phyloP scores from a whole-genome alignment of 1,140 invertebrate genomes.

The Grapholita molesta region DNA sequence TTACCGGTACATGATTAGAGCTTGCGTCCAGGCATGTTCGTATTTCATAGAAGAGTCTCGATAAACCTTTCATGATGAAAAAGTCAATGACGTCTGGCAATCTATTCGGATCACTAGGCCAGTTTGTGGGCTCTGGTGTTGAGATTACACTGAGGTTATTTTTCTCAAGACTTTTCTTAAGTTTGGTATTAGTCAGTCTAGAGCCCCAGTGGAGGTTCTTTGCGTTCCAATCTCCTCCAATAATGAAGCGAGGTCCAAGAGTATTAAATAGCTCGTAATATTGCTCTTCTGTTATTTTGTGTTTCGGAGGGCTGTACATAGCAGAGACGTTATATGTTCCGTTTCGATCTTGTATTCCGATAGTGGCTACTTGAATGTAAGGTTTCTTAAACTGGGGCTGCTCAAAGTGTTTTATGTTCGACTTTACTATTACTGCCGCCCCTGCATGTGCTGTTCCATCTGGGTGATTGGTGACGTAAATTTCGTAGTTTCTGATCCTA shows the following conservation, averaged over 20 bases:
- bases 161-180: too few relatives aligned
- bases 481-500: neutral
- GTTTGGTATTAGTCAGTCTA: too few relatives aligned
- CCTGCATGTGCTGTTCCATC: conserved; percentile 34
- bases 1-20: too few relatives aligned
- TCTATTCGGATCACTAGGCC: too few relatives aligned
- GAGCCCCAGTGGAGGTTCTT: conserved; percentile 29
- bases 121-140: too few relatives aligned
- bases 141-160: too few relatives aligned
- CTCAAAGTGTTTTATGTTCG: conserved; percentile 21
- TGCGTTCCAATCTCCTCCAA: conserved; percentile 33
- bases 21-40: too few relatives aligned
- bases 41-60: too few relatives aligned
- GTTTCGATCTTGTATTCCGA: conserved; percentile 1
- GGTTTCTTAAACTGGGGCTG: conserved; percentile 16
- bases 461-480: conserved; percentile 26
- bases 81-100: too few relatives aligned
- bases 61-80: too few relatives aligned
- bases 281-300: conserved; percentile 20
- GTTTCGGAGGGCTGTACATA: conserved; percentile 31
- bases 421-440: conserved; percentile 28
- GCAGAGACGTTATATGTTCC: conserved; percentile 19
- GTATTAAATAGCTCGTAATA: conserved; percentile 21
- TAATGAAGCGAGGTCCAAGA: conserved; percentile 22
- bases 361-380: conserved; percentile 28